Conservation (phyloP, 2,888 invertebrate genomes). For the Gisinianus flammeolus region DNA sequence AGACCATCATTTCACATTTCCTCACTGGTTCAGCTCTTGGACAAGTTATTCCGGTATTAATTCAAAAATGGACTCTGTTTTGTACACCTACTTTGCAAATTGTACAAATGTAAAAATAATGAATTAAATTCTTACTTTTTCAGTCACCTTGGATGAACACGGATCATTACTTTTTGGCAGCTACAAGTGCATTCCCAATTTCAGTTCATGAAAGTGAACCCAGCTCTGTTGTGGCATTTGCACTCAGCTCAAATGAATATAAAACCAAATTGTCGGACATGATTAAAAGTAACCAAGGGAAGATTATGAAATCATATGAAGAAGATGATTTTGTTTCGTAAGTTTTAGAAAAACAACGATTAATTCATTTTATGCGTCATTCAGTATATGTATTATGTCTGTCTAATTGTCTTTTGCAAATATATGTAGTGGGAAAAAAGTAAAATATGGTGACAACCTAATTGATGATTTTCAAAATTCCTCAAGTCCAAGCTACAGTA, state of each 20-base stretch:
- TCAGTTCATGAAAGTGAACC: conserved; percentile 80
- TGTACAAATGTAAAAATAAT: neutral
- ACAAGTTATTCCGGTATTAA: conserved; percentile 62
- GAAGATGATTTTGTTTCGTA: conserved; percentile 29
- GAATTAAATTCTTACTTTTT: no score
- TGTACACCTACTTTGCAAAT: no score
- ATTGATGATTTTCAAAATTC: conserved; percentile 27
- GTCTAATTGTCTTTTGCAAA: neutral
- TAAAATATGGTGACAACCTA: conserved; percentile 14
- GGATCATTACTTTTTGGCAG: conserved; percentile 69
- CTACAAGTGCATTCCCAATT: conserved; percentile 60
- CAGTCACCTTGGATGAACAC: conserved; percentile 69
- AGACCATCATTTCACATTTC: conserved; percentile 73
- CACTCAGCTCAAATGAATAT: conserved; percentile 76
- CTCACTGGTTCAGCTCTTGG: conserved; percentile 67
- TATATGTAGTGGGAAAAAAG: conserved; percentile 25
- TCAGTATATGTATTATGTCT: neutral
- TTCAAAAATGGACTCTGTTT: neutral
- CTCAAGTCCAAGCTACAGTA: conserved; percentile 10
- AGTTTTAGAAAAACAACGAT: neutral
- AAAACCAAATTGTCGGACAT: conserved; percentile 68
- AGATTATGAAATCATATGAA: conserved; percentile 28
- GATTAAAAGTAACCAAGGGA: conserved; percentile 16
- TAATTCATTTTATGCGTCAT: neutral
- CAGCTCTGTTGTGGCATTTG: conserved; percentile 84